phyloP scores from a whole-genome alignment of 2,797 vertebrate genomes.

The Rhinella marina region DNA sequence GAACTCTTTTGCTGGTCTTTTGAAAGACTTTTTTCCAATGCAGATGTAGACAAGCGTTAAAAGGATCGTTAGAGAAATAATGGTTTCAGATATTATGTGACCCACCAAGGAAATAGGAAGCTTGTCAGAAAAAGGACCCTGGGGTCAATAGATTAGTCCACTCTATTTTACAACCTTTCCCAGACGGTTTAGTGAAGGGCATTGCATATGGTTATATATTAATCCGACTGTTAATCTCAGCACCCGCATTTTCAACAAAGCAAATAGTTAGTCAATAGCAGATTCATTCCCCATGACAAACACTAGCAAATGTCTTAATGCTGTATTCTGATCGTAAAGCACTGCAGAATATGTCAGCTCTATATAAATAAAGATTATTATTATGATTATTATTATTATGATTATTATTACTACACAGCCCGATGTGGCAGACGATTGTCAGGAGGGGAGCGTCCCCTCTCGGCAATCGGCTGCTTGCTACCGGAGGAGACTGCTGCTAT shows the following conservation, averaged over 20 bases:
- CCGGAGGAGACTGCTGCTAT: too few species aligned
- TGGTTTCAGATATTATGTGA: background rate
- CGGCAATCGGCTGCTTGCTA: too few species aligned
- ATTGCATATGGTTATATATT: conserved; percentile 36
- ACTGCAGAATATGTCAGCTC: too few species aligned
- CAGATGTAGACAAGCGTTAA: too few species aligned
- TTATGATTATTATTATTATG: too few species aligned
- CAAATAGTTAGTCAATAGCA: background rate
- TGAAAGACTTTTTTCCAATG: too few species aligned
- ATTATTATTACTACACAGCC: too few species aligned
- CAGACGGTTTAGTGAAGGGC: background rate
- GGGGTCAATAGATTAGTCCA: conserved; percentile 20
- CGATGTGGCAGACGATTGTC: too few species aligned
- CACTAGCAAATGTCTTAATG: background rate
- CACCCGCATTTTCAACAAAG: background rate
- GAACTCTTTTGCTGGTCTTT: too few species aligned
- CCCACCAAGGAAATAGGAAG: background rate
- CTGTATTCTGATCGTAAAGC: too few species aligned
- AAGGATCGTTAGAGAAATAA: background rate
- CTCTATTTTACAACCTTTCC: background rate
- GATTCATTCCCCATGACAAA: background rate
- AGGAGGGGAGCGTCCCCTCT: too few species aligned
- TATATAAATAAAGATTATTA: too few species aligned
- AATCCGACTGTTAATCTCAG: conserved; percentile 1
- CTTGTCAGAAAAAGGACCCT: background rate